phyloP scores from a whole-genome alignment of 2,113 vertebrate genomes.

The Hyperoodon ampullatus region DNA sequence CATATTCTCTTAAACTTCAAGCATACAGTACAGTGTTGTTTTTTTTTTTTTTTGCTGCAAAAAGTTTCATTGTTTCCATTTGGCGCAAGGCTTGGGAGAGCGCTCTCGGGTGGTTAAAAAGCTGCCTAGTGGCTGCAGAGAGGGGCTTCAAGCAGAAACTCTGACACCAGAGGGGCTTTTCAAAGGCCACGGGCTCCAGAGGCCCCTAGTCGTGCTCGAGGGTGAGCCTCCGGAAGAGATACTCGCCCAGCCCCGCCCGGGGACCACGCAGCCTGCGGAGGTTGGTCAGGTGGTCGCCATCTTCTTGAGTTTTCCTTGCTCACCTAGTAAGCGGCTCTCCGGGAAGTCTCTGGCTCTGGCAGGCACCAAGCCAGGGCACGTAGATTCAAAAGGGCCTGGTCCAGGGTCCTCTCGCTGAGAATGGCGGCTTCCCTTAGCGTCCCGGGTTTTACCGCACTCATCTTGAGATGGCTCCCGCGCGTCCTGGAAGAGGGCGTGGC shows the following conservation, averaged over 20 bases:
- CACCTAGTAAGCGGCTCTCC: neutral
- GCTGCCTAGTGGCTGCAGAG: neutral
- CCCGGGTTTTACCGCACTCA: neutral
- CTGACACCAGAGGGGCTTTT: neutral
- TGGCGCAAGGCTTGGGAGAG: neutral
- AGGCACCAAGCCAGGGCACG: neutral
- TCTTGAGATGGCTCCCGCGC: neutral
- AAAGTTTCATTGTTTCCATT: neutral
- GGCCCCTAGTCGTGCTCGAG: neutral
- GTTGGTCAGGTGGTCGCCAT: too few species aligned
- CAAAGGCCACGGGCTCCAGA: neutral
- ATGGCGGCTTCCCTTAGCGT: neutral
- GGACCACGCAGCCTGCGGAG: too few species aligned
- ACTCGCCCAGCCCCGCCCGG: too few species aligned
- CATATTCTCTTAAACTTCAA: neutral
- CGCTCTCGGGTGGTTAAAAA: neutral
- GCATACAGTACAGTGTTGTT: neutral
- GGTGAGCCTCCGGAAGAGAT: neutral
- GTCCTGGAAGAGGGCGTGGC: neutral
- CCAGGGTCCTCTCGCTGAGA: neutral
- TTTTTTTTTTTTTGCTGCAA: neutral
- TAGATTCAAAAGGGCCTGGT: fast-evolving
- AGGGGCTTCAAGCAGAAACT: neutral
- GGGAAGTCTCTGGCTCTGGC: neutral
- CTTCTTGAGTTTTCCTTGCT: neutral